Percentiles rank a stretch among this genome's conserved stretches.
phyloP scores from a whole-genome alignment of 2,888 invertebrate genomes.

The Apamea anceps region DNA sequence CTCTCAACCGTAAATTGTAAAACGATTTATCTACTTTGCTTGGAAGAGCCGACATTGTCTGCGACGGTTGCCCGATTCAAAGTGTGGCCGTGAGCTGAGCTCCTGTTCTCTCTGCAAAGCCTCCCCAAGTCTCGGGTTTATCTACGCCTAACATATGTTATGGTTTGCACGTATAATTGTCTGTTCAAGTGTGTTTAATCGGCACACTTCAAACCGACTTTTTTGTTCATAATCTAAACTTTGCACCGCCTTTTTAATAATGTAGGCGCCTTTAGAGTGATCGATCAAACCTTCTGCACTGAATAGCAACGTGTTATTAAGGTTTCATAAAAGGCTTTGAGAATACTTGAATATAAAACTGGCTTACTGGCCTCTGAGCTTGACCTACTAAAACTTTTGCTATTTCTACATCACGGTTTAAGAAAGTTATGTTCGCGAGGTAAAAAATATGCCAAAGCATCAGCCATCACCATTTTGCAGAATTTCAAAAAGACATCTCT shows the following conservation, averaged over 20 bases:
- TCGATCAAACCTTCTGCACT: slow-evolving; percentile 33
- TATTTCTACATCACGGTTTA: neutral
- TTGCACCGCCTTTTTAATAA: slow-evolving; percentile 1
- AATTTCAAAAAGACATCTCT: neutral
- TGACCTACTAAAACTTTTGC: slow-evolving; percentile 14
- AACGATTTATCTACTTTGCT: slow-evolving; percentile 65
- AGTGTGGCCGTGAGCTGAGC: slow-evolving; percentile 49
- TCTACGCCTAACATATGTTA: slow-evolving; percentile 41
- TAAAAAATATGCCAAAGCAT: neutral
- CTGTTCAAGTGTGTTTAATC: slow-evolving; percentile 26
- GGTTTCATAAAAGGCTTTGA: slow-evolving; percentile 23
- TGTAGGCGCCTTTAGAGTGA: slow-evolving; percentile 9
- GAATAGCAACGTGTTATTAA: slow-evolving; percentile 21
- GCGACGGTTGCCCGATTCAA: slow-evolving; percentile 46
- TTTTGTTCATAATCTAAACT: slow-evolving; percentile 5
- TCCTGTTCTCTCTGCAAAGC: slow-evolving; percentile 52
- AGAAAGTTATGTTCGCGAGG: neutral
- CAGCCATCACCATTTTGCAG: neutral
- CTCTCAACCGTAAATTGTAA: slow-evolving; percentile 59
- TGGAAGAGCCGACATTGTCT: slow-evolving; percentile 57
- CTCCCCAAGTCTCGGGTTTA: slow-evolving; percentile 53
- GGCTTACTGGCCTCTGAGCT: slow-evolving; percentile 14
- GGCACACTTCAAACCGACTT: neutral
- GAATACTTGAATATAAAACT: slow-evolving; percentile 37
- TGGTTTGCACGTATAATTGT: slow-evolving; percentile 38